Conservation (phyloP, 1,140 invertebrate genomes). For the Limonius californicus region DNA sequence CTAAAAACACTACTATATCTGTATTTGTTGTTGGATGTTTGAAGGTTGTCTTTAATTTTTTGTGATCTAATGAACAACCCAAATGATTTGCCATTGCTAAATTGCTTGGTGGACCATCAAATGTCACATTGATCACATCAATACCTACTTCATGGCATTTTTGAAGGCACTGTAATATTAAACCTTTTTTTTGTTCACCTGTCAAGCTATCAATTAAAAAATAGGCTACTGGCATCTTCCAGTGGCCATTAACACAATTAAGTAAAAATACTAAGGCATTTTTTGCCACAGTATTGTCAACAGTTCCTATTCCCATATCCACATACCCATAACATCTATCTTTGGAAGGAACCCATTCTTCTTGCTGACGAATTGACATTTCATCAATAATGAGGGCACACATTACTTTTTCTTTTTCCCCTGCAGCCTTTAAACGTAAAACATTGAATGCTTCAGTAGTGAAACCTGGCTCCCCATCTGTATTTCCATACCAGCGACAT, state of each 20-base stretch:
- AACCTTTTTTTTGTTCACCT: not conserved
- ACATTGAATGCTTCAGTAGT: conserved; percentile 19
- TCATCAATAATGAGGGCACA: not conserved
- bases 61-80: conserved; percentile 19
- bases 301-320: conserved; percentile 33
- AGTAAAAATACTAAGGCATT: conserved; percentile 41
- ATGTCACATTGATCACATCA: conserved; percentile 23
- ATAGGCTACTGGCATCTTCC: conserved; percentile 40
- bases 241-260: conserved; percentile 36
- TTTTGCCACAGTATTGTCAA: conserved; percentile 28
- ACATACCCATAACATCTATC: conserved; percentile 27
- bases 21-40: conserved; percentile 17
- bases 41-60: conserved; percentile 22
- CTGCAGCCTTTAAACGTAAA: not conserved
- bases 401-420: not conserved
- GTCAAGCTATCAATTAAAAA: not conserved
- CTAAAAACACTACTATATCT: conserved; percentile 29
- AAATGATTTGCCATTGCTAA: conserved; percentile 22
- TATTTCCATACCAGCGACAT: conserved; percentile 22
- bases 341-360: not conserved
- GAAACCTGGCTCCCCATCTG: conserved; percentile 24
- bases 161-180: not conserved
- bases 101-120: conserved; percentile 36
- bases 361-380: not conserved
- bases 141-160: not conserved